These are phyloP conservation scores for Stegodyphus dumicola DNA, from an alignment of 1,140 invertebrate genomes.

Conservation along the genomic window DNA sequence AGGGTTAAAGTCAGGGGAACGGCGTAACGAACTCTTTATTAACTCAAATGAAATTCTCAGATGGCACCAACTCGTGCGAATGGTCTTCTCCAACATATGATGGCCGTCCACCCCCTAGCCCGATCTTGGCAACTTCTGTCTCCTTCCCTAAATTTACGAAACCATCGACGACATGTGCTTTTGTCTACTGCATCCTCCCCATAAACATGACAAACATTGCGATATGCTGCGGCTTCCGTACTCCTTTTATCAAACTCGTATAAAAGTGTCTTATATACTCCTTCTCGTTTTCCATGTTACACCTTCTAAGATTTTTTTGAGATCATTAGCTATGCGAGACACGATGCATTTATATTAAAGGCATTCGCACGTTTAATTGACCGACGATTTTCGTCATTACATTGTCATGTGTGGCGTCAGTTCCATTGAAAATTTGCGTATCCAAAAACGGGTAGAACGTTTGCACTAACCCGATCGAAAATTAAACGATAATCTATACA, in stretches of 20 bases:
- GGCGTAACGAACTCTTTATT: too few relatives aligned
- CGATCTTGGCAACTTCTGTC: neutral
- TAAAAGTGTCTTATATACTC: neutral
- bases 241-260: neutral
- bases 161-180: neutral
- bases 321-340: neutral
- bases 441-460: neutral
- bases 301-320: neutral
- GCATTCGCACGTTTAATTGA: neutral
- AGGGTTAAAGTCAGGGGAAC: too few relatives aligned
- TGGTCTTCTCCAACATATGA: neutral
- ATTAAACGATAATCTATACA: too few relatives aligned
- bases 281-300: neutral
- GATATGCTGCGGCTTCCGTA: neutral
- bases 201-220: constrained; percentile 11
- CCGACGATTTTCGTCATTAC: neutral
- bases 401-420: neutral
- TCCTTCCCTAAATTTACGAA: neutral
- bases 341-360: neutral
- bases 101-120: neutral
- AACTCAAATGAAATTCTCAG: too few relatives aligned
- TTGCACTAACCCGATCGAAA: too few relatives aligned
- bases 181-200: neutral
- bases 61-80: too few relatives aligned
- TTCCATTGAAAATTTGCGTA: neutral